phyloP scores from a whole-genome alignment of 1,140 invertebrate species.

The Subanguina moxae region DNA sequence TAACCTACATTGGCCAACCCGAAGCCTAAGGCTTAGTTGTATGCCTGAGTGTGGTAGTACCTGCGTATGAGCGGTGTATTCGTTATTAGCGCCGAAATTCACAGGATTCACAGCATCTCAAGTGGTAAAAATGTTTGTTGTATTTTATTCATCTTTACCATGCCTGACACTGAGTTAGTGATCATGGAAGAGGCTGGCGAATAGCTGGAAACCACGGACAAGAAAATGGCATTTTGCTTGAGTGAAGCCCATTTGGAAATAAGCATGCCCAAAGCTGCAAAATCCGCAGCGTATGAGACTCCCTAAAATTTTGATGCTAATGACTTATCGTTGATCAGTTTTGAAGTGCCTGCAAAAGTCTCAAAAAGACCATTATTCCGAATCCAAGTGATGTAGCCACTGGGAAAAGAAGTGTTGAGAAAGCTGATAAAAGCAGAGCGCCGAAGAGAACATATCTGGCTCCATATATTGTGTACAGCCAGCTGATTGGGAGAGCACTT shows the following conservation, averaged over 20 bases:
- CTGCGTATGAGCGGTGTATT: too few species aligned
- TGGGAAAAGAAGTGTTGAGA: slow-evolving; percentile 37
- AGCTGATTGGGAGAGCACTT: slow-evolving; percentile 35
- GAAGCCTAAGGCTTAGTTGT: too few species aligned
- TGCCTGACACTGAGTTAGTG: slow-evolving; percentile 25
- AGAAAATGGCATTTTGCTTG: slow-evolving; percentile 35
- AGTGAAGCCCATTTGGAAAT: slow-evolving; percentile 31
- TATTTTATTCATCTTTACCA: background rate
- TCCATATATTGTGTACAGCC: slow-evolving; percentile 35
- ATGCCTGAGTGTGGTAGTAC: too few species aligned
- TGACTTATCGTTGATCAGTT: background rate
- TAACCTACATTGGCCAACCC: too few species aligned
- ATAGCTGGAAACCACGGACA: slow-evolving; percentile 30
- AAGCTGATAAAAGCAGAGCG: slow-evolving; percentile 34
- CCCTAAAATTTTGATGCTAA: slow-evolving; percentile 1
- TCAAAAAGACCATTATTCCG: slow-evolving; percentile 19
- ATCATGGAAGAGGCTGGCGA: slow-evolving; percentile 31
- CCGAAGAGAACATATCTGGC: slow-evolving; percentile 40
- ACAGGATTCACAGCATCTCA: too few species aligned
- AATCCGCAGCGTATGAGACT: slow-evolving; percentile 30
- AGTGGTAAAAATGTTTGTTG: background rate
- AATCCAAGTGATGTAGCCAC: slow-evolving; percentile 18
- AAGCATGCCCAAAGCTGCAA: slow-evolving; percentile 33
- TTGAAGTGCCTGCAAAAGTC: slow-evolving; percentile 29
- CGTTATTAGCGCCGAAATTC: too few species aligned